Base-by-base conservation (phyloP, 2,888 invertebrate genomes). In the Noctua fimbriata region DNA sequence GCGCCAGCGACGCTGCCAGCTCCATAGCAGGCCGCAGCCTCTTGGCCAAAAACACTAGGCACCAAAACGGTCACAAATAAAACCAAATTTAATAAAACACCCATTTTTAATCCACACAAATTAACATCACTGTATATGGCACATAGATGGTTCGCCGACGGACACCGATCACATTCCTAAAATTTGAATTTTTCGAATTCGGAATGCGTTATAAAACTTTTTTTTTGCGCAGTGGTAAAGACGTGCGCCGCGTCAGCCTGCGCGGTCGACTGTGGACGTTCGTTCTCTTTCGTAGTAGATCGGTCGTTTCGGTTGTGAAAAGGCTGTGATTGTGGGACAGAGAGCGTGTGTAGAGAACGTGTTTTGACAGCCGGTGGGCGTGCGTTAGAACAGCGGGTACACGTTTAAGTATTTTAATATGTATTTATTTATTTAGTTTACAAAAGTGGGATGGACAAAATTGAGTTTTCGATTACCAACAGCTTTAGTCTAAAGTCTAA, bases 1-100 rank as follows among this genome's bases (percentile, higher is more conserved):
- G 98, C 97, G 81, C 98, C 97, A 81, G 98, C 98, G 83, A 98
- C 97, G 92, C 98, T 98, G 87, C 98, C 98, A 90, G 97, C 97
- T 89, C 97, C 97, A 95, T 97, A 98, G 94, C 98, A 98, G 91
- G 94, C 93, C 82, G 92, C 94, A 90, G 93, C 93, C 92, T 95
- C 95, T 93, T 96, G 96, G 89, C 95, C 95, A 89, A 95, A 94
- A 92, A 94, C 96, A 94, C 95, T 92, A 90, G 95, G 95, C 94
- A 96, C 92, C 87, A 95, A 90, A 92, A 94, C 93, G 93, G 95
- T 94, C 95, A 96, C 96, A 91, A 96, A 88, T 84, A 89, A 91
- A 93, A 96, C 93, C 89, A 96, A 93, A 91, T 92, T 92, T 88
- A 94, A 92, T 91, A 94, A 90, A 92, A 95, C 95, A 95, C 96